Evolutionary conservation across 2,113 vertebrate genomes (phyloP).

Genomic region (Puffinus mauretanicus): DNA sequence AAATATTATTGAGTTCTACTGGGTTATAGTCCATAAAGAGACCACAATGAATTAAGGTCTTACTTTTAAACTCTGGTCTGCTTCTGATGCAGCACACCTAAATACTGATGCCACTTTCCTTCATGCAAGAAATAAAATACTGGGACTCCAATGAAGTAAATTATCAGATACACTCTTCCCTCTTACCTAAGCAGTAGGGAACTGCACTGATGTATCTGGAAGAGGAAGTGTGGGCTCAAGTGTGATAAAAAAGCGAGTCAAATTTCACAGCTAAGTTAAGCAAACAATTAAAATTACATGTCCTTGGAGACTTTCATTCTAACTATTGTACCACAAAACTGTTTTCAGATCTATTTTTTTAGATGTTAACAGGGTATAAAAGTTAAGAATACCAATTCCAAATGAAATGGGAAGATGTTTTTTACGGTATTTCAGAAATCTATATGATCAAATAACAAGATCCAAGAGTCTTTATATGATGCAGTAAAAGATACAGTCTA

Average conservation of each 20-base stretch:
- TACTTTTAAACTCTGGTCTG: background rate
- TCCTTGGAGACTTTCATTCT: background rate
- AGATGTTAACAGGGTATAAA: background rate
- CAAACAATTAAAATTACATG: background rate
- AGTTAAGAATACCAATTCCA: background rate
- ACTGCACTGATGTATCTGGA: background rate
- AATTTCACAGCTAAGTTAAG: slow-evolving; percentile 15
- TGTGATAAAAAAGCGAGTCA: background rate
- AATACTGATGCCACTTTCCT: background rate
- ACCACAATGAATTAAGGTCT: background rate
- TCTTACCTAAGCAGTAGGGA: background rate
- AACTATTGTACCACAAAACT: background rate
- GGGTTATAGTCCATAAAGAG: background rate
- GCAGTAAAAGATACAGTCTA: background rate
- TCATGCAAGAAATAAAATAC: background rate
- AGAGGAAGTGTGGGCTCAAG: background rate
- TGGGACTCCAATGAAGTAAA: background rate
- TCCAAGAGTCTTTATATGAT: background rate
- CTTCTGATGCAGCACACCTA: background rate
- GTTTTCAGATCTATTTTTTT: background rate
- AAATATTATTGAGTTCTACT: background rate
- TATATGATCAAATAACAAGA: background rate
- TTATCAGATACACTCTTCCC: background rate
- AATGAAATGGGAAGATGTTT: background rate
- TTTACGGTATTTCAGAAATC: background rate